These are phyloP conservation scores for Nycticebus coucang DNA, from an alignment of 2,113 vertebrate genomes.

Conservation along the genomic window DNA sequence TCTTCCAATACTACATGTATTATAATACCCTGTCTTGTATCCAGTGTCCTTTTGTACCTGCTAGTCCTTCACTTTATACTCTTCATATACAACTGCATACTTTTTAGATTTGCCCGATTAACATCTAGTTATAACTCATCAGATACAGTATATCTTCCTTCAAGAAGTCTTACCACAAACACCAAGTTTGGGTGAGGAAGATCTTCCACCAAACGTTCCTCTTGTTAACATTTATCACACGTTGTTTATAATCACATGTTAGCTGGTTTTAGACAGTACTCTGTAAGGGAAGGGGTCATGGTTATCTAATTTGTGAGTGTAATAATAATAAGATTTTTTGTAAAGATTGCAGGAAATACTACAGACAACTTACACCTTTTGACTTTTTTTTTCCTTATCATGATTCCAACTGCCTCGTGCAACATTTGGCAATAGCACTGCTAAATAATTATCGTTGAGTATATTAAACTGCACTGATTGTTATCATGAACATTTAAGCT, in stretches of 20 bases:
- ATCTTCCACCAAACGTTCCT: neutral
- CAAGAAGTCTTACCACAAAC: neutral
- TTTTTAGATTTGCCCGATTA: neutral
- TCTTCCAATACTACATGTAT: neutral
- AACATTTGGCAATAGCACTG: neutral
- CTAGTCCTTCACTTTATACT: neutral
- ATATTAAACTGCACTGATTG: slow-evolving; percentile 15
- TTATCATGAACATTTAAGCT: neutral
- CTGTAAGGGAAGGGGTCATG: neutral
- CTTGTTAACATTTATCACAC: neutral
- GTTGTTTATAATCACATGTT: neutral
- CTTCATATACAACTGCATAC: neutral
- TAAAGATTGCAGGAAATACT: neutral
- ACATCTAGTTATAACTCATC: neutral
- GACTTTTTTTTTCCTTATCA: neutral
- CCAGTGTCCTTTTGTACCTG: neutral
- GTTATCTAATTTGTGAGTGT: neutral
- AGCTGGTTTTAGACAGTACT: neutral
- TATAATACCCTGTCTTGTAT: neutral
- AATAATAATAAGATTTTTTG: neutral
- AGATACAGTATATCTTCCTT: neutral
- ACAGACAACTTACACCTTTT: neutral
- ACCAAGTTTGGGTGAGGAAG: neutral
- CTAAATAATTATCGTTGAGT: neutral
- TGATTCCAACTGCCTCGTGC: neutral